These are phyloP conservation scores for Cyphomyrus discorhynchus DNA, from an alignment of 2,113 vertebrate species.

Conservation along the genomic window DNA sequence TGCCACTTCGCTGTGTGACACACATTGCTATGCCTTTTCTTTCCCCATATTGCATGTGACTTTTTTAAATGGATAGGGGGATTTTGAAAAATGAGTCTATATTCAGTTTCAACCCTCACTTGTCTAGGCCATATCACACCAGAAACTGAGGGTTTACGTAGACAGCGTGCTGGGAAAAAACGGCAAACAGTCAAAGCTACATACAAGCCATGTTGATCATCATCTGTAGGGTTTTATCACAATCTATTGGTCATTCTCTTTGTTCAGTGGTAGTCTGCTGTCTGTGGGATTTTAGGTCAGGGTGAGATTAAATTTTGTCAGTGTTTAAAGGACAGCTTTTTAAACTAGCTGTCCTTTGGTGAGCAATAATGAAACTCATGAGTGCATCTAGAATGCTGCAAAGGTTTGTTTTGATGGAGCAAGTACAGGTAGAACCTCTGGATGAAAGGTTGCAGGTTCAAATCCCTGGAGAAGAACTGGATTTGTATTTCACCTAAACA, in stretches of 20 bases:
- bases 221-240: background rate
- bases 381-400: background rate
- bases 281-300: constrained; percentile 7
- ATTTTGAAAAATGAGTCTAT: background rate
- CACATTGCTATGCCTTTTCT: background rate
- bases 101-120: background rate
- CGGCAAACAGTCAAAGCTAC: background rate
- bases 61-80: background rate
- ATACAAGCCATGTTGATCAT: background rate
- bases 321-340: background rate
- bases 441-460: background rate
- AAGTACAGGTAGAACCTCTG: background rate
- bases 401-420: constrained; percentile 23
- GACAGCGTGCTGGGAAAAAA: background rate
- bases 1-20: background rate
- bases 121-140: background rate
- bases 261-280: background rate
- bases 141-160: background rate
- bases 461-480: background rate
- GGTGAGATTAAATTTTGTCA: background rate
- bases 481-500: background rate
- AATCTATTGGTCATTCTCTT: background rate
- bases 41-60: background rate
- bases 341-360: background rate
- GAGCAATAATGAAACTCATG: background rate